Base-by-base conservation (phyloP, 2,797 vertebrate species). In the Enteromius trimaculatus region DNA sequence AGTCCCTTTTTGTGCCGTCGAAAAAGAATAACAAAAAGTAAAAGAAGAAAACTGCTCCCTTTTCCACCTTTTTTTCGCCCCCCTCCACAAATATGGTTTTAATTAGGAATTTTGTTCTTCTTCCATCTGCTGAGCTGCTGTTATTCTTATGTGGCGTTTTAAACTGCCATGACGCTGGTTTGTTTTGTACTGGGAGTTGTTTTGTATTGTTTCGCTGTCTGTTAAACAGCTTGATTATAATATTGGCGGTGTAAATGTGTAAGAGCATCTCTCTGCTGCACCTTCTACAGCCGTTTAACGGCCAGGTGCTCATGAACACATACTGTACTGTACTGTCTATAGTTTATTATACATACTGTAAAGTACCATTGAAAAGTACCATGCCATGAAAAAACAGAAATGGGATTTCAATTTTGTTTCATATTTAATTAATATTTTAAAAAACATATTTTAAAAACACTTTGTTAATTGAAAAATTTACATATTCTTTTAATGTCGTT, bases 1-100 rank as follows among this genome's bases (percentile, higher is more conserved):
- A 90, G 91, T 89, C 88, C 62, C 92, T 92, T 93, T 94, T 89
- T 94, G 90, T 89, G 55, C 89, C 88, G 88, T 90, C 86, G 82
- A 91, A 88, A 85, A 89, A 91, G 93, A 88, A 86, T 80, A 68
- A 80, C 55, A 78, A 58, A 53, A 42, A 53, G 53, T 77, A 80
- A 93, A 91, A 90, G 51, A 71, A 6, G 13, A 62, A 80, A 80
- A 85, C 83, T 77, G 79, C 85, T 84, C 87, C 85, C 86, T 85
- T 68, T 77, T 86, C 87, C 84, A 79, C 82, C 51, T 88, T 90
- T 90, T 85, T 82, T 89, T 88, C 60, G 0, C n/a, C 23, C n/a
- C 64, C 4, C 9, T 21, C 6, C 37, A 34, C 34, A 42, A 65
- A 17, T 84, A 81, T 78, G 87, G 84, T 89, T 88, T 84, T 51